phyloP scores from a whole-genome alignment of 2,888 invertebrate genomes.

The Acronicta leporina region DNA sequence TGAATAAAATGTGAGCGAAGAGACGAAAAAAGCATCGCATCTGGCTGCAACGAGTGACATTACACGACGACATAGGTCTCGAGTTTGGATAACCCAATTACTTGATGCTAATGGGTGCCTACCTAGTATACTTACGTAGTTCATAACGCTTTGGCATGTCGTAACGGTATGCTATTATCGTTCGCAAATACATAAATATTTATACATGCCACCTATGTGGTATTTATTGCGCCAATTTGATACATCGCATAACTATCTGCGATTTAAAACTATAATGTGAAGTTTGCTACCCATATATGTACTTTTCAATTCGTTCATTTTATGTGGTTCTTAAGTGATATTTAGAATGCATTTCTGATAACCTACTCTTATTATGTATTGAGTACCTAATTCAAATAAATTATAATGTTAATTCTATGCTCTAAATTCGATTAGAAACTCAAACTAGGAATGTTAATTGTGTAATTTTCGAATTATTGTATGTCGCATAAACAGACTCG shows the following conservation, averaged over 20 bases:
- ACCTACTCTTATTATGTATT: slow-evolving; percentile 49
- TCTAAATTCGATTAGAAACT: slow-evolving; percentile 26
- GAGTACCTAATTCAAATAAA: slow-evolving; percentile 34
- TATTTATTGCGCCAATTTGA: slow-evolving; percentile 15
- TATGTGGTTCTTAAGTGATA: background rate
- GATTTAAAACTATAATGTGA: background rate
- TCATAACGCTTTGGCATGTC: slow-evolving; percentile 45
- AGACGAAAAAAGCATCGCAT: slow-evolving; percentile 1
- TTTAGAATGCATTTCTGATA: slow-evolving; percentile 47
- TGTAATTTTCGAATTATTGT: slow-evolving; percentile 22
- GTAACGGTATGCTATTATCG: slow-evolving; percentile 32
- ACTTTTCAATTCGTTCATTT: background rate
- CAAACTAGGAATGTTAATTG: slow-evolving; percentile 29
- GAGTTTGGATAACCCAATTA: slow-evolving; percentile 27
- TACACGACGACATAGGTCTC: slow-evolving; percentile 6
- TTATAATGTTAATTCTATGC: no score
- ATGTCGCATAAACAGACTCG: slow-evolving; percentile 16
- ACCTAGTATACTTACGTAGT: slow-evolving; percentile 6
- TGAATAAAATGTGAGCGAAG: slow-evolving; percentile 3
- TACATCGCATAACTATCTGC: slow-evolving; percentile 15
- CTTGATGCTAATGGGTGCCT: slow-evolving; percentile 25
- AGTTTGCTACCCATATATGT: background rate
- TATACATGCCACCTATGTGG: slow-evolving; percentile 33
- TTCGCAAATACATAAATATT: slow-evolving; percentile 40
- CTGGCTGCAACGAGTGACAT: background rate